A percentile compares a stretch with the other conserved stretches of the same genome.
Evolutionary conservation across 2,113 vertebrate genomes (phyloP).

Genomic region (Ailuropoda melanoleuca): DNA sequence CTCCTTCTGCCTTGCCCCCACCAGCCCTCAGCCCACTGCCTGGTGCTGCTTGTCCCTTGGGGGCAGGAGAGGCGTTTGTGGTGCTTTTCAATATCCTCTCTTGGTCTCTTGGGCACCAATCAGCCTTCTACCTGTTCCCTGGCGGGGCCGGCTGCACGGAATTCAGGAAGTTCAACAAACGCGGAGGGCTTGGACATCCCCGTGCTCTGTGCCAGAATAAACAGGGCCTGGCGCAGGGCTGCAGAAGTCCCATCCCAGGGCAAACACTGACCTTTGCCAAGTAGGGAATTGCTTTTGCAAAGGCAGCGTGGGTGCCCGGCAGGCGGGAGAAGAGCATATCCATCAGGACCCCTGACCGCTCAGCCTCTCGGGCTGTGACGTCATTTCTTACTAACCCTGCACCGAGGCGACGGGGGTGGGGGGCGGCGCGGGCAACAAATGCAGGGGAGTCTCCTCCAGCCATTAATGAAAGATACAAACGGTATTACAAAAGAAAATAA

Average conservation of each 20-base stretch:
- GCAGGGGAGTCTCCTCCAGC: not conserved
- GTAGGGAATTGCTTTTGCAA: conserved; percentile 56
- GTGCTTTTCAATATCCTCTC: not conserved
- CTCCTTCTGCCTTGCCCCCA: not conserved
- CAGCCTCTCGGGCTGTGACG: not conserved
- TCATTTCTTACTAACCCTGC: not conserved
- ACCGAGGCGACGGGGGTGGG: rapidly evolving
- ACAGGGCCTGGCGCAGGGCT: conserved; percentile 70
- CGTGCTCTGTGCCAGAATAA: conserved; percentile 80
- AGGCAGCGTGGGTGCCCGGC: not conserved
- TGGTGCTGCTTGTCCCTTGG: not conserved
- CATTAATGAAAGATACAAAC: not conserved
- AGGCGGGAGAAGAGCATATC: not conserved
- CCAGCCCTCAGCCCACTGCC: not conserved
- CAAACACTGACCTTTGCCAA: conserved; percentile 72
- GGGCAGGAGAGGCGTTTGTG: not conserved
- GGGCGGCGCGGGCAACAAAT: too few relatives aligned
- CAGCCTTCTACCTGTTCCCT: not conserved
- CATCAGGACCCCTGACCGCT: not conserved
- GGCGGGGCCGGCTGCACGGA: conserved; percentile 62
- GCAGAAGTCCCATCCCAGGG: conserved; percentile 55
- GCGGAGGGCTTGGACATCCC: conserved; percentile 73
- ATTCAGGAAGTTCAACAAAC: conserved; percentile 79
- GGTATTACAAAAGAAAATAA: not conserved
- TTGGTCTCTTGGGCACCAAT: not conserved